A percentile compares a stretch with the other conserved stretches of the same genome.
Conservation (phyloP, 2,113 vertebrate genomes). For the Labeo rohita region DNA sequence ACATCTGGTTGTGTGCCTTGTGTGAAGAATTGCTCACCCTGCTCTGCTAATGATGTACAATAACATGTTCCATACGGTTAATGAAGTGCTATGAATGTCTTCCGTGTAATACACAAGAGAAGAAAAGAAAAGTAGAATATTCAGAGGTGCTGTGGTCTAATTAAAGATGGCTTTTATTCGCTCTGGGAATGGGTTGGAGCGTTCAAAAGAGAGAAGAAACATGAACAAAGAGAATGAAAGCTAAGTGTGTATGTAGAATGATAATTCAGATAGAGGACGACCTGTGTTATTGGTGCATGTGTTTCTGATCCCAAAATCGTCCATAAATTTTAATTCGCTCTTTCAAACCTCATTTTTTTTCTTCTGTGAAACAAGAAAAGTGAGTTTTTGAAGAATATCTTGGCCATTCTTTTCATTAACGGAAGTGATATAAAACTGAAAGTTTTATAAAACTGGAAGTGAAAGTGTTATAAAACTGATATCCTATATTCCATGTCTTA, state of each 20-base stretch:
- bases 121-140: constrained; percentile 51
- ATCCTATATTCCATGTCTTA: background rate
- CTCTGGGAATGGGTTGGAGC: constrained; percentile 22
- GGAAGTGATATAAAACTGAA: no score
- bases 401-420: no score
- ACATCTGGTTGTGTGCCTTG: constrained; percentile 5
- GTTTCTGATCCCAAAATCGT: background rate
- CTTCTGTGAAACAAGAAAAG: no score
- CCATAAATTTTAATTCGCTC: no score
- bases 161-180: constrained; percentile 32
- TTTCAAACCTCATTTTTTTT: no score
- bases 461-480: background rate
- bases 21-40: background rate
- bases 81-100: constrained; percentile 34
- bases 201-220: constrained; percentile 1
- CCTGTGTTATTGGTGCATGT: background rate
- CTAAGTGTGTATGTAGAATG: background rate
- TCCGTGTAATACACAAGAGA: constrained; percentile 22
- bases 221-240: constrained; percentile 9
- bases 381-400: no score
- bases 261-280: background rate
- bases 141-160: constrained; percentile 57
- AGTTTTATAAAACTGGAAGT: no score
- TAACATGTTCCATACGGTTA: constrained; percentile 36
- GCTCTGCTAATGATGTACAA: constrained; percentile 27